phyloP scores from a whole-genome alignment of 30 jellyfish, hydroid and myxozoan genomes.

The Aurelia sp. region DNA sequence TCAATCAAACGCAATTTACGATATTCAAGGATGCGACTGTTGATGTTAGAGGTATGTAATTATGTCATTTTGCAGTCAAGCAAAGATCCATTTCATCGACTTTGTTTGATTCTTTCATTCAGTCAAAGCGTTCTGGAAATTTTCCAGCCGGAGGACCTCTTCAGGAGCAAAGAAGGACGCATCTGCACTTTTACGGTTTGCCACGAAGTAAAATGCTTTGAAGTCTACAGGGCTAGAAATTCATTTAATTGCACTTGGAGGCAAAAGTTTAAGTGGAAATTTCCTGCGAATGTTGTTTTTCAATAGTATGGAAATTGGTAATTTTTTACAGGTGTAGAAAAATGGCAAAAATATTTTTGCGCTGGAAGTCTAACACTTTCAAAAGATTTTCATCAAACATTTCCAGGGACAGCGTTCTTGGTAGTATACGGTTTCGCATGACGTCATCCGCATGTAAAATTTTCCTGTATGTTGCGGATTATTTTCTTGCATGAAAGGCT shows the following conservation, averaged over 20 bases:
- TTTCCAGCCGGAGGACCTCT: too few relatives aligned
- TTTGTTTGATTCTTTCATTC: not conserved
- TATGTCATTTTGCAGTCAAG: not conserved
- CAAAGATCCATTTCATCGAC: not conserved
- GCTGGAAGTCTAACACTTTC: not conserved
- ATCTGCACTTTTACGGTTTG: too few relatives aligned
- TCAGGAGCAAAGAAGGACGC: too few relatives aligned
- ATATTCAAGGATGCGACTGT: constrained; percentile 35
- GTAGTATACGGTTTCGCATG: not conserved
- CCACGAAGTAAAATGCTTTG: too few relatives aligned
- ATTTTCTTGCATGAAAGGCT: not conserved
- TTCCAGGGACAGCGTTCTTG: not conserved
- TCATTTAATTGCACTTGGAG: too few relatives aligned
- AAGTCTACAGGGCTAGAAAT: too few relatives aligned
- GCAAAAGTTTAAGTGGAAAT: too few relatives aligned
- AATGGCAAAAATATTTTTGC: not conserved
- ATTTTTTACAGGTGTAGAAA: not conserved
- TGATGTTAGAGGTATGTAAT: constrained; percentile 44
- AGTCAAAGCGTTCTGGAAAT: not conserved
- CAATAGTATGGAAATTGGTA: not conserved
- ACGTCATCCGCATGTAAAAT: not conserved
- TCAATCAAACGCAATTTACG: constrained; percentile 22
- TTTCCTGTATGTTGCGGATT: too few relatives aligned
- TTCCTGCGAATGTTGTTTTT: too few relatives aligned
- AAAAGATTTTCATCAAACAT: not conserved